phyloP scores from a whole-genome alignment of 2,797 vertebrate genomes.

The Hoplostethus atlanticus region DNA sequence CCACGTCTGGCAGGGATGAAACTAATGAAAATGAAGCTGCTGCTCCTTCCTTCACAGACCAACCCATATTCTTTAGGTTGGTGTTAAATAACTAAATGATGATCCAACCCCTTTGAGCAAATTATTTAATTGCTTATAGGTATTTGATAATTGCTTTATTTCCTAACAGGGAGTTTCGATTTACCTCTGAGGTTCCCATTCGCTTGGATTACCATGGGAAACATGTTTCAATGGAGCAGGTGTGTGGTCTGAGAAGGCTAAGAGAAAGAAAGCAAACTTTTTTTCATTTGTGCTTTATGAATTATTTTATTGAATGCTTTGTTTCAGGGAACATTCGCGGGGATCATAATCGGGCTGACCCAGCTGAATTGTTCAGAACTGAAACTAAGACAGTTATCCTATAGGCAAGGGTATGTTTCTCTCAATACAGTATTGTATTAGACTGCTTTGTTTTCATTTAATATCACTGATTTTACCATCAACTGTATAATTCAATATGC shows the following conservation, averaged over 20 bases:
- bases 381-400: constrained; percentile 94
- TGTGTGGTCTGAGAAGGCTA: constrained; percentile 56
- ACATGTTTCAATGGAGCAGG: constrained; percentile 98
- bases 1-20: constrained; percentile 70
- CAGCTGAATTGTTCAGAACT: constrained; percentile 98
- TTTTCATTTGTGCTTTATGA: constrained; percentile 2
- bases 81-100: background rate
- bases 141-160: constrained; percentile 4
- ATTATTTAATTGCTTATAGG: background rate
- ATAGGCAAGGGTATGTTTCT: constrained; percentile 92
- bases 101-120: background rate
- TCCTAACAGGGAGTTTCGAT: constrained; percentile 93
- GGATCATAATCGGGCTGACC: constrained; percentile 96
- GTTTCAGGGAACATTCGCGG: constrained; percentile 94
- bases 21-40: constrained; percentile 74
- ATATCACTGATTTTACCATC: background rate
- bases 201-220: constrained; percentile 98
- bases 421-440: background rate
- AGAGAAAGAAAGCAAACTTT: background rate
- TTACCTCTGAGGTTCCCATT: constrained; percentile 97
- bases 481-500: background rate
- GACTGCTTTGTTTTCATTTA: background rate
- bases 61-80: constrained; percentile 97
- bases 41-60: constrained; percentile 87
- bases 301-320: constrained; percentile 21